Evolutionary conservation across 2,797 vertebrate genomes (phyloP).

Genomic region (Sus cebifrons): DNA sequence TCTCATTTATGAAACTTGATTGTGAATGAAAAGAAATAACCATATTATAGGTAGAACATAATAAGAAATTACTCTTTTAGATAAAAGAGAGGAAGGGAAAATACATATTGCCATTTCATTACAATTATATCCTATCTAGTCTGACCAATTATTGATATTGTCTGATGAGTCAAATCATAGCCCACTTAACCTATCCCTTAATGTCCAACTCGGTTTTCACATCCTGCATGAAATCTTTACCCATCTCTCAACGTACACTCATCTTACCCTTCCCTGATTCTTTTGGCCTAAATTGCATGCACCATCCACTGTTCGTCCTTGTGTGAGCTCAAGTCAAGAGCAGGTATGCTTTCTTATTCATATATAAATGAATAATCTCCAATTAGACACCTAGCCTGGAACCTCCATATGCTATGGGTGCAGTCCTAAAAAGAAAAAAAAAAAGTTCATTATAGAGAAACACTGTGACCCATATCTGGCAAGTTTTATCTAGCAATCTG

Average conservation of each 20-base stretch:
- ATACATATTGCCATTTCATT: background rate
- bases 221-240: background rate
- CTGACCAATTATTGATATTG: conserved; percentile 43
- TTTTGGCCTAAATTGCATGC: background rate
- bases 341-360: background rate
- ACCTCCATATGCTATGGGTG: no score
- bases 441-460: no score
- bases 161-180: background rate
- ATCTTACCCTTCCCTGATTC: background rate
- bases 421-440: no score
- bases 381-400: no score
- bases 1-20: conserved; percentile 49
- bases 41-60: background rate
- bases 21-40: background rate
- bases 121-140: background rate
- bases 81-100: background rate
- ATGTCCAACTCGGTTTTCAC: background rate
- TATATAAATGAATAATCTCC: background rate
- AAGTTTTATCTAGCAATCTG: no score
- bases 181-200: background rate
- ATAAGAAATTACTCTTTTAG: background rate
- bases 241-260: background rate
- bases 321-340: background rate
- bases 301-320: background rate
- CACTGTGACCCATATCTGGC: no score